Percentiles rank a stretch among this genome's conserved stretches.
Evolutionary conservation across 2,888 invertebrate genomes (phyloP).

Genomic region (Caenorhabditis sp.): DNA sequence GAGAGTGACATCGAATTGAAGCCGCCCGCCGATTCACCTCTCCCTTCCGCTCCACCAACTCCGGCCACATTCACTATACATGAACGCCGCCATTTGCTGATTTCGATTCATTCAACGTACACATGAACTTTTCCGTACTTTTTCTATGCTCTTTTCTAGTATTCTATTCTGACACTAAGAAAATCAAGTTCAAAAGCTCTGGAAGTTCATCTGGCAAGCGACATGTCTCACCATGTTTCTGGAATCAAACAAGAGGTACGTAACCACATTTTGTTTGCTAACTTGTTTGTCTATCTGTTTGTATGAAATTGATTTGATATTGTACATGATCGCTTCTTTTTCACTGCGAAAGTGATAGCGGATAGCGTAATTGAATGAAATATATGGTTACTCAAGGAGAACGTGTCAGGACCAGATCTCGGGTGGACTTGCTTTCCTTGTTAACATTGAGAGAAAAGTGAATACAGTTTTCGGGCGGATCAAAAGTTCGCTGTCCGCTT

Average conservation of each 20-base stretch:
- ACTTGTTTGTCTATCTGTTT: background rate
- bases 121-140: constrained; percentile 36
- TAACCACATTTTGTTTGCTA: background rate
- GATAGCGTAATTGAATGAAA: background rate
- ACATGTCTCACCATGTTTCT: constrained; percentile 31
- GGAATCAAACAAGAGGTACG: constrained; percentile 48
- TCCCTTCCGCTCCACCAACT: constrained; percentile 51
- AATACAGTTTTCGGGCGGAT: too few relatives aligned
- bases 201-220: constrained; percentile 19
- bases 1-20: constrained; percentile 44
- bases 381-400: constrained; percentile 4
- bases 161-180: constrained; percentile 3
- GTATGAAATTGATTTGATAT: background rate
- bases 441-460: too few relatives aligned
- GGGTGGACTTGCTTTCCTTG: too few relatives aligned
- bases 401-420: too few relatives aligned
- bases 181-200: constrained; percentile 18
- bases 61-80: constrained; percentile 28
- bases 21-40: constrained; percentile 35
- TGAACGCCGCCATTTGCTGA: constrained; percentile 29
- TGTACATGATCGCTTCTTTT: background rate
- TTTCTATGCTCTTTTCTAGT: constrained; percentile 21
- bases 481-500: constrained; percentile 11
- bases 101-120: constrained; percentile 9
- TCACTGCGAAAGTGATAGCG: constrained; percentile 1